Base-by-base conservation (phyloP, 2,888 invertebrate genomes). In the Agrochola litura region DNA sequence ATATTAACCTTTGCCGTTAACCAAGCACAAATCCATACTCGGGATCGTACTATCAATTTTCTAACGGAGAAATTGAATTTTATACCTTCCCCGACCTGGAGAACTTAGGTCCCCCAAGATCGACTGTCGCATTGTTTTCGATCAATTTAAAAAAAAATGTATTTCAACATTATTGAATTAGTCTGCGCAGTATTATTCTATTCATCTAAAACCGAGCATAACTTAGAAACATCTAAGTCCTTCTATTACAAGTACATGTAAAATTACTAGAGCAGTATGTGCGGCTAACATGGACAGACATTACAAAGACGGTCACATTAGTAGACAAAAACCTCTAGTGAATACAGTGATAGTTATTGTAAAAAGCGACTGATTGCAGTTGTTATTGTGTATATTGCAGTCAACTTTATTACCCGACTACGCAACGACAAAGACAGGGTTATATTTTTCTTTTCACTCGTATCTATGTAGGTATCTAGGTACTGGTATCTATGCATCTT, bases 311-410 rank as follows among this genome's bases (percentile, higher is more conserved):
- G 19, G n/a, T 19, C 49, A 67, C 41, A 16, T 63, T 56, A 12
- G 22, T 25, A 30, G 22, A 60, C 46, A 64, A 83, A 80, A 77
- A 61, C 37, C 22, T 46, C 46, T 37, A 77, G 37, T n/a, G 64
- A 43, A 37, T 64, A n/a, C 77, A 68, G 5, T 0, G 37, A 43
- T 10, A 14, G 58, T 2, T 25, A 0, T 0, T 76, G 43, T 46
- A 79, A 76, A 68, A 9, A 43, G 52, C 83, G 22, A 77, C 73
- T 41, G 46, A 41, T 41, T 8, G 77, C 61, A 49, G 61, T 63
- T 54, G 63, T 30, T 30, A 49, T 22, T 22, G 49, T 19, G 46
- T 25, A 22, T 30, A 22, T 22, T 14, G 8, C 22, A 22, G 14
- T 8, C 8, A 49, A 30, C 22, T 49, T 49, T 30, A 67, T 30